These are phyloP conservation scores for Omphaloscelis lunosa DNA, from an alignment of 2,888 invertebrate genomes.

Conservation along the genomic window DNA sequence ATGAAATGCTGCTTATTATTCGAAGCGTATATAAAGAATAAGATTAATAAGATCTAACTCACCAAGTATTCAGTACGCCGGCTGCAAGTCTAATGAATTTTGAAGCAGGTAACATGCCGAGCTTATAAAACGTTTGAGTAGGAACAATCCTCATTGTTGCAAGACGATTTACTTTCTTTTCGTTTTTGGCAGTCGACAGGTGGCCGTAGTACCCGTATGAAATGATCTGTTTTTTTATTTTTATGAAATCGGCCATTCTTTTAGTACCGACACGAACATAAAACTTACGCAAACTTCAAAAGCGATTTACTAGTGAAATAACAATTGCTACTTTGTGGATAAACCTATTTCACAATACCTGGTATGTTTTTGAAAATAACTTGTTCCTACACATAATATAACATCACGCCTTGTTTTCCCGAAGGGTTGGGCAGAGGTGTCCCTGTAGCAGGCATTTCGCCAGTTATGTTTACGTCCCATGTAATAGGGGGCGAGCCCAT, in stretches of 20 bases:
- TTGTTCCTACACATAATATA: too few species aligned
- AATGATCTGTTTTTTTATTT: slow-evolving; percentile 12
- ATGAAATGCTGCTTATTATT: slow-evolving; percentile 48
- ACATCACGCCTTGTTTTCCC: too few species aligned
- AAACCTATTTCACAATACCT: background rate
- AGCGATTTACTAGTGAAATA: background rate
- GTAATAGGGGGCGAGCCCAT: too few species aligned
- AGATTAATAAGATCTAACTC: slow-evolving; percentile 27
- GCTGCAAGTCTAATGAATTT: slow-evolving; percentile 66
- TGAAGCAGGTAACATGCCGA: slow-evolving; percentile 53
- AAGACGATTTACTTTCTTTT: slow-evolving; percentile 61
- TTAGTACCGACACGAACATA: background rate
- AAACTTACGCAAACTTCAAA: too few species aligned
- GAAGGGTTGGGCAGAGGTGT: too few species aligned
- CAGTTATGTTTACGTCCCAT: too few species aligned
- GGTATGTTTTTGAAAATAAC: background rate
- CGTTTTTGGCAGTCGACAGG: slow-evolving; percentile 59
- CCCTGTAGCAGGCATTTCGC: too few species aligned
- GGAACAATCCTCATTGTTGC: slow-evolving; percentile 80
- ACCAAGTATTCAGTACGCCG: slow-evolving; percentile 51
- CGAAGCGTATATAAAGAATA: slow-evolving; percentile 7
- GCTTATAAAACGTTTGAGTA: slow-evolving; percentile 74
- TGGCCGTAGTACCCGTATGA: slow-evolving; percentile 48
- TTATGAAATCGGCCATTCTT: background rate
- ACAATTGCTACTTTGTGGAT: background rate